A percentile compares a stretch with the other conserved stretches of the same genome.
Evolutionary conservation across 2,797 vertebrate genomes (phyloP).

Genomic region (Acanthopagrus latus): DNA sequence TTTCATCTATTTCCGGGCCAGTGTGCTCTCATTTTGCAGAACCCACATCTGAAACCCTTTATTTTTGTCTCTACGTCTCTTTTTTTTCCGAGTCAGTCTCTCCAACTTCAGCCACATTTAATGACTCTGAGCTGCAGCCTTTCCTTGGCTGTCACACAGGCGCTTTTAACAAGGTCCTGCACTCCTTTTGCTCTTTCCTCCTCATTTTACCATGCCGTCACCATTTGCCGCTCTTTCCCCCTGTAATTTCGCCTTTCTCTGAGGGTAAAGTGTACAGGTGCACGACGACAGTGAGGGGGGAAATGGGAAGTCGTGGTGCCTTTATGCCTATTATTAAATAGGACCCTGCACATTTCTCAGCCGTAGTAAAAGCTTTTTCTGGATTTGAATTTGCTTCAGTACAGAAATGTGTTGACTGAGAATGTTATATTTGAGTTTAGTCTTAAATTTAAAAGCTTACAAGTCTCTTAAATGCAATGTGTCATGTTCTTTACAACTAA

Average conservation of each 20-base stretch:
- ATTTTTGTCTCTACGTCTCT: conserved; percentile 13
- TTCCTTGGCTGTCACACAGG: conserved; percentile 68
- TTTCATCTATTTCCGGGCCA: conserved; percentile 16
- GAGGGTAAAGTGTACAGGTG: conserved; percentile 48
- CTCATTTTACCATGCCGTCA: conserved; percentile 52
- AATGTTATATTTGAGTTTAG: background rate
- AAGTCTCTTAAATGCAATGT: background rate
- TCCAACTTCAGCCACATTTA: conserved; percentile 60
- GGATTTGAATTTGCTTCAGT: conserved; percentile 17
- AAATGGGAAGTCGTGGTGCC: conserved; percentile 26
- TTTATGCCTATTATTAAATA: conserved; percentile 42
- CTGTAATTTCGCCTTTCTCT: conserved; percentile 56
- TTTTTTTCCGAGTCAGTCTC: conserved; percentile 29
- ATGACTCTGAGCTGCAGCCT: conserved; percentile 69
- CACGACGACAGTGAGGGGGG: conserved; percentile 25
- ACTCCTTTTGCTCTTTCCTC: conserved; percentile 63
- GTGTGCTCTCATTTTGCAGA: conserved; percentile 24
- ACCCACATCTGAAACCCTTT: conserved; percentile 17
- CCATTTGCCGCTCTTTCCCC: conserved; percentile 43
- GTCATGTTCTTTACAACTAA: too few relatives aligned
- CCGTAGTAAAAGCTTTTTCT: conserved; percentile 17
- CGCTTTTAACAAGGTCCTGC: conserved; percentile 74
- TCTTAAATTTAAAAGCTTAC: background rate
- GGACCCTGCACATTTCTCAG: conserved; percentile 34
- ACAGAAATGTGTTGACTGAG: background rate